These are phyloP conservation scores for Pherbina coryleti DNA, from an alignment of 2,888 invertebrate species.

Conservation along the genomic window DNA sequence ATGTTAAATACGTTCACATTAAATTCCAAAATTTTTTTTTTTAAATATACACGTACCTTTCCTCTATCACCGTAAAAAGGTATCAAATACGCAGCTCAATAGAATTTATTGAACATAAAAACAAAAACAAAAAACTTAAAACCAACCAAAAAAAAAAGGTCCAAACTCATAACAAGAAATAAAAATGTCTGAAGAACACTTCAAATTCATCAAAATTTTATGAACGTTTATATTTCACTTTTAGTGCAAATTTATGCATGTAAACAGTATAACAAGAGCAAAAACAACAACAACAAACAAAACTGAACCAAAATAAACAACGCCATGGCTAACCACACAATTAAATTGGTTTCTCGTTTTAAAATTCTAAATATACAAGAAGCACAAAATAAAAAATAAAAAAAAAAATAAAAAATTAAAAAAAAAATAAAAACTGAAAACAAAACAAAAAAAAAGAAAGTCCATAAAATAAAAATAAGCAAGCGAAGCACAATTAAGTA, in stretches of 20 bases:
- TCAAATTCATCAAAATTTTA: not conserved
- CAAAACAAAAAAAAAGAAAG: not conserved
- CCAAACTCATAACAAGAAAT: not conserved
- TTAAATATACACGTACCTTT: not conserved
- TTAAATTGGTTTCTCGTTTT: constrained; percentile 2
- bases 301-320: not conserved
- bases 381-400: not conserved
- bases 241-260: no score
- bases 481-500: not conserved
- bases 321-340: not conserved
- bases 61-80: not conserved
- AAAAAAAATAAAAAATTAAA: not conserved
- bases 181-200: not conserved
- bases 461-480: not conserved
- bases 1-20: not conserved
- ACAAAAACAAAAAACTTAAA: not conserved
- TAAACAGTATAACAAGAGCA: not conserved
- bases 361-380: not conserved
- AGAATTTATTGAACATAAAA: not conserved
- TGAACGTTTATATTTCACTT: no score
- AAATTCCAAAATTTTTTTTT: not conserved
- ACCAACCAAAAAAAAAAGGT: not conserved
- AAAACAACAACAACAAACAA: no score
- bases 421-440: not conserved
- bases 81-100: not conserved